Evolutionary conservation across 2,888 invertebrate genomes (phyloP), one percentile per base, ranked within the genome.

Genomic region (Microctonus hyperodae): DNA sequence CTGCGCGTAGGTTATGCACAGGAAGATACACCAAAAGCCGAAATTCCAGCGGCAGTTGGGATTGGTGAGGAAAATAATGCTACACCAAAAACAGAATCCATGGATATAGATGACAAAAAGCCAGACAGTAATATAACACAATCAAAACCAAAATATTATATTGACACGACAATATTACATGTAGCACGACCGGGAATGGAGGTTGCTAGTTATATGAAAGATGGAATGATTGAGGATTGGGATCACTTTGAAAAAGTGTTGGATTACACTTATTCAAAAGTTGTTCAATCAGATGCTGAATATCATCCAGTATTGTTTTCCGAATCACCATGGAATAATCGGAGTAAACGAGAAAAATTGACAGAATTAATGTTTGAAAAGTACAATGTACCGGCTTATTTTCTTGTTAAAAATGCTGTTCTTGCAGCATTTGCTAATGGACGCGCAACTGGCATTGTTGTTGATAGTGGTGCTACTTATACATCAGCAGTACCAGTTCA

Each of bases 221-320:
- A 98, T 76, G 97, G 98, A 56, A 97, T 98, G 92, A 93, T 99
- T 55, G 98, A 99, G 78, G 97, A 99, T 84, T 99, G 98, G 98
- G 98, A 98, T 80, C 86, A 97, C 69, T 99, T 99, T 85, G 99
- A 99, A 85, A 95, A 96, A 85, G 93, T 83, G 77, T 85, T 94
- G 28, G 97, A 99, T 81, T 96, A 98, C 83, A 93, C 96, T 0
- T 98, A 98, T 82, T 90, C 92, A 50, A 95, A 95, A 86, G 90
- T 97, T 40, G 94, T 99, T 74, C 94, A 95, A 73, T 96, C 97
- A 0, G 96, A 97, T 73, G 92, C 98, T 0, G 94, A 96, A 76
- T 94, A 93, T 81, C 99, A 99, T 84, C 98, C 98, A 23, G 95
- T 97, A 0, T 87, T 99, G 28, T 98, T 99, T 88, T 98, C 98